These are phyloP conservation scores for Bubalus kerabau DNA, from an alignment of 2,113 vertebrate genomes.

Conservation along the genomic window DNA sequence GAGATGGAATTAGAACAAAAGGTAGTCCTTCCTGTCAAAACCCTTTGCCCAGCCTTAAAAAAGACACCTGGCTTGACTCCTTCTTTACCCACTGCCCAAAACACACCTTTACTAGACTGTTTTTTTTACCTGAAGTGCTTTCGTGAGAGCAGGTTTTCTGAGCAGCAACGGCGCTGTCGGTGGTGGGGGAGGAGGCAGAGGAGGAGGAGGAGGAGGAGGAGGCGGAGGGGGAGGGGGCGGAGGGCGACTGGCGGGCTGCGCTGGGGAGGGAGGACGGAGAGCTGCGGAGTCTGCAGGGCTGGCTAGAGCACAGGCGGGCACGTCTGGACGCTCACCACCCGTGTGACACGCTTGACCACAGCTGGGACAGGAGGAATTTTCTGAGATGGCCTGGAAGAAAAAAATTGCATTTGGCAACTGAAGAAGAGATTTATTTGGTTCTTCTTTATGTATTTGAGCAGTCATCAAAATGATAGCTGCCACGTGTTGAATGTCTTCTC, in stretches of 20 bases:
- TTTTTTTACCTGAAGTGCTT: conserved; percentile 76
- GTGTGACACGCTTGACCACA: conserved; percentile 40
- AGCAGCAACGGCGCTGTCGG: conserved; percentile 67
- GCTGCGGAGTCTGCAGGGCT: accelerated
- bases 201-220: background rate
- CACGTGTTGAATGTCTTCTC: background rate
- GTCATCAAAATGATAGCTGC: background rate
- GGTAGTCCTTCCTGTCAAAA: background rate
- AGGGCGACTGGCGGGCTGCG: background rate
- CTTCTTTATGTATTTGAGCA: background rate
- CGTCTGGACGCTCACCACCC: background rate
- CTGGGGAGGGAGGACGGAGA: background rate
- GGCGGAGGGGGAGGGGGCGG: conserved; percentile 1
- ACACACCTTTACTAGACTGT: background rate
- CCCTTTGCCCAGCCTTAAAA: background rate
- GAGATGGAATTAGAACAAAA: background rate
- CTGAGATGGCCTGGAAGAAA: conserved; percentile 57
- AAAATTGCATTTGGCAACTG: background rate
- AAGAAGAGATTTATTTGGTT: background rate
- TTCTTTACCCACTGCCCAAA: background rate
- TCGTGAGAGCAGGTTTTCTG: conserved; percentile 49
- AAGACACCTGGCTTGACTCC: background rate
- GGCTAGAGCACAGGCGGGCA: background rate
- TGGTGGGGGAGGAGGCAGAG: conserved; percentile 49
- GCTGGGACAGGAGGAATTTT: conserved; percentile 60